These are phyloP conservation scores for Zalophus californianus DNA, from an alignment of 2,797 vertebrate species.

Conservation along the genomic window DNA sequence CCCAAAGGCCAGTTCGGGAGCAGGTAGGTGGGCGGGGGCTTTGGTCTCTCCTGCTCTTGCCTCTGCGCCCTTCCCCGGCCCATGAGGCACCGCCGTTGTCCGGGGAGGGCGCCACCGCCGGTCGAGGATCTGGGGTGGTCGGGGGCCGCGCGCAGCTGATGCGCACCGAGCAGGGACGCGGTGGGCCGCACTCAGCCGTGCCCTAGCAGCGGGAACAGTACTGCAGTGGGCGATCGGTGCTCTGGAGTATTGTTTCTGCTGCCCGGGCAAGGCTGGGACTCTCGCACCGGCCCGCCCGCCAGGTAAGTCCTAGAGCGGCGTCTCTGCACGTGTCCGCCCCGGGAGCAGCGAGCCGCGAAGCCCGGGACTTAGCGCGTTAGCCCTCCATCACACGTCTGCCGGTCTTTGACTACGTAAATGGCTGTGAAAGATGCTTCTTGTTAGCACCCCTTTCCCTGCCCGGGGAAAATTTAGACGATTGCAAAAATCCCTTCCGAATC, in stretches of 20 bases:
- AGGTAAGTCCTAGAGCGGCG: conserved; percentile 56
- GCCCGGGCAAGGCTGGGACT: conserved; percentile 78
- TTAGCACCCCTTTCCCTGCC: not conserved
- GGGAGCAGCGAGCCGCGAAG: not conserved
- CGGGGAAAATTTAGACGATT: not conserved
- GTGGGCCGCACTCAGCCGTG: conserved; percentile 67
- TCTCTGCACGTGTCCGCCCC: not conserved
- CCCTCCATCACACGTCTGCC: not conserved
- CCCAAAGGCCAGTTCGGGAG: not conserved
- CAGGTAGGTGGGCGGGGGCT: conserved; percentile 55
- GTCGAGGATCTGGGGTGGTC: not conserved
- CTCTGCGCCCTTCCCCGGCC: not conserved
- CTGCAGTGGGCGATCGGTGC: conserved; percentile 59
- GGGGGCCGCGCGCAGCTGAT: rapidly evolving
- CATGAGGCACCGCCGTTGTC: rapidly evolving
- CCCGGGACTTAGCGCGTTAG: not conserved
- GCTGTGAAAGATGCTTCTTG: not conserved
- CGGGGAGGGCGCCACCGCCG: not conserved
- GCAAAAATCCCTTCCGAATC: not conserved
- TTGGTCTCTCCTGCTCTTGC: not conserved
- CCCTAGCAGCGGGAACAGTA: conserved; percentile 84
- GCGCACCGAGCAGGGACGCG: not conserved
- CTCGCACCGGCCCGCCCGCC: not conserved
- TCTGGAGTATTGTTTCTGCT: conserved; percentile 82
- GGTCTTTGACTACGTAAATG: not conserved